Evolutionary conservation across 2,888 invertebrate species (phyloP).

Genomic region (Asteroscopus sphinx): DNA sequence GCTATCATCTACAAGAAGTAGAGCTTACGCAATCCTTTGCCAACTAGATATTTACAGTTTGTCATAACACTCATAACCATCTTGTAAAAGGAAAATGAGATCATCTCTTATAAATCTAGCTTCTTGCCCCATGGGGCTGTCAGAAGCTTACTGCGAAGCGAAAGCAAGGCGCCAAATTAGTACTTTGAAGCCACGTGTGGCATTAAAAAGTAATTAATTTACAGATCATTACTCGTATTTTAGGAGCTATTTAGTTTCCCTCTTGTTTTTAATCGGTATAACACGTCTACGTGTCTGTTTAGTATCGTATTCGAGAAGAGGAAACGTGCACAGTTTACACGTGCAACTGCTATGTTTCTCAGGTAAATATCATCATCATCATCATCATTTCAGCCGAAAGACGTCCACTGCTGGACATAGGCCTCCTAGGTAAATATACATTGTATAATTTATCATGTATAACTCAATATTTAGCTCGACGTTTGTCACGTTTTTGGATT

Average conservation of each 20-base stretch:
- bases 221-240: conserved; percentile 3
- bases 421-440: conserved; percentile 30
- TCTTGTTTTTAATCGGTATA: background rate
- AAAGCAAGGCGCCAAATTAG: background rate
- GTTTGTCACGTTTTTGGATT: background rate
- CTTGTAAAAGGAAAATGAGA: too few species aligned
- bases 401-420: too few species aligned
- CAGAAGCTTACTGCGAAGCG: background rate
- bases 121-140: too few species aligned
- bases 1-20: background rate
- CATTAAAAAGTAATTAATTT: background rate
- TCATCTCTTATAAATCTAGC: too few species aligned
- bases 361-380: too few species aligned
- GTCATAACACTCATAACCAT: too few species aligned
- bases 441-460: conserved; percentile 13
- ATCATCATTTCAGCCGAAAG: too few species aligned
- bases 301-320: background rate
- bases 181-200: background rate
- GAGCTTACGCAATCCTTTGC: background rate
- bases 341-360: conserved; percentile 7
- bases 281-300: conserved; percentile 25
- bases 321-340: conserved; percentile 10
- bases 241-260: background rate
- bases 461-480: conserved; percentile 4
- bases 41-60: too few species aligned